Percentiles rank a stretch among this genome's conserved stretches.
phyloP scores from a whole-genome alignment of 1,140 invertebrate genomes.

The Lordiphosa stackelbergi region DNA sequence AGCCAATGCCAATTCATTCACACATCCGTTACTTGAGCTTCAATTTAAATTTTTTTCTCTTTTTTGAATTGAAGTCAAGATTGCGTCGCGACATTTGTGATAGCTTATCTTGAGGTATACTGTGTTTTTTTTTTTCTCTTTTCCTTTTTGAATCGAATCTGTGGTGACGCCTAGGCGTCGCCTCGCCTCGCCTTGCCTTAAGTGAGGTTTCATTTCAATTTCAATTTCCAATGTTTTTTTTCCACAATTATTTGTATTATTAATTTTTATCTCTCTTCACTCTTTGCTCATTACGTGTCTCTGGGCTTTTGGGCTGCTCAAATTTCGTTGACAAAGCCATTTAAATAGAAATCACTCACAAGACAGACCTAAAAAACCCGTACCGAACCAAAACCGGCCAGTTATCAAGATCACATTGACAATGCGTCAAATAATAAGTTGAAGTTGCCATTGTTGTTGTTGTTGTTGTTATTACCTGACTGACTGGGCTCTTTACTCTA shows the following conservation, averaged over 20 bases:
- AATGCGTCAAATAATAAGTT: slow-evolving; percentile 73
- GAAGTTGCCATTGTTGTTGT: slow-evolving; percentile 18
- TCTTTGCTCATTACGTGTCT: slow-evolving; percentile 68
- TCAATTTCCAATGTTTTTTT: slow-evolving; percentile 14
- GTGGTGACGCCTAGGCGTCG: slow-evolving; percentile 48
- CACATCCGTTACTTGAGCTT: slow-evolving; percentile 48
- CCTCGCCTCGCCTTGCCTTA: slow-evolving; percentile 52
- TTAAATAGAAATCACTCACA: slow-evolving; percentile 71
- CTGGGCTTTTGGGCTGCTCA: slow-evolving; percentile 46
- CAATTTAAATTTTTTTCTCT: slow-evolving; percentile 24
- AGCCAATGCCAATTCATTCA: slow-evolving; percentile 27
- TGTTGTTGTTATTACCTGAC: slow-evolving; percentile 13
- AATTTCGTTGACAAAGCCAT: slow-evolving; percentile 74
- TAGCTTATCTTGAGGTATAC: slow-evolving; percentile 34
- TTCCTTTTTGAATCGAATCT: slow-evolving; percentile 61
- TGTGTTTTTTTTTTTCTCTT: slow-evolving; percentile 18
- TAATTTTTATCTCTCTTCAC: slow-evolving; percentile 75
- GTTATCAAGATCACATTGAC: slow-evolving; percentile 74
- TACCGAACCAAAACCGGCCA: slow-evolving; percentile 27
- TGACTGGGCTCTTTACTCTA: slow-evolving; percentile 54
- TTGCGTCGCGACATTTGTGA: slow-evolving; percentile 44
- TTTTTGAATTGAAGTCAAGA: slow-evolving; percentile 40
- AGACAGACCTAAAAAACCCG: slow-evolving; percentile 17
- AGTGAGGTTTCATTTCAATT: slow-evolving; percentile 61
- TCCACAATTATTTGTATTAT: slow-evolving; percentile 68